Evolutionary conservation across 2,888 invertebrate species (phyloP), one percentile per base, ranked within the genome.

Genomic region (Ormyrus thymus): DNA sequence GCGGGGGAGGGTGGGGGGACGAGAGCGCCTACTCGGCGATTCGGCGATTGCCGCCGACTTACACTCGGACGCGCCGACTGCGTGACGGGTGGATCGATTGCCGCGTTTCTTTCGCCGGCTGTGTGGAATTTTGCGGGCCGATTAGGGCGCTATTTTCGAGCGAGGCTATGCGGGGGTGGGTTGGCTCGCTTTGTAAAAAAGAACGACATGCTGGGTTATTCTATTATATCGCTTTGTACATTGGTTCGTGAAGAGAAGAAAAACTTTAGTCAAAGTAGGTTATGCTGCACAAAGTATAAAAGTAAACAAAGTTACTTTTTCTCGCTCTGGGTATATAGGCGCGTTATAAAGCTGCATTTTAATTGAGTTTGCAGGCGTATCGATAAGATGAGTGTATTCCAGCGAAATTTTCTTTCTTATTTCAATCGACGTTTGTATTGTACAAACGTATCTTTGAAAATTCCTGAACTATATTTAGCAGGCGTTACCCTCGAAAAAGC

Each of bases 241-340:
- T 13, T 0, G 46, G n/a, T 13, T 43, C n/a, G 6, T 11, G 46
- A 46, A n/a, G 43, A 4, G n/a, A 68, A 11, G 6, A 69, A 53
- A 53, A 66, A 53, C 13, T 53, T 66, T 66, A 29, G 43, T 66
- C 11, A 45, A 66, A 66, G 43, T 66, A 66, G 66, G 66, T 66
- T 66, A 66, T 43, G 29, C 53, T 66, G n/a, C 7, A 66, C 48
- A 53, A 66, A 53, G 53, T 66, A 51, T 29, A 66, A 51, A 53
- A 53, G 43, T 51, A 53, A 66, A 66, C 66, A 66, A 53, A 66
- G 53, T 10, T 43, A 29, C 29, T 66, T 66, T 66, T 9, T 9
- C 43, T n/a, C n/a, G 9, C 53, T 43, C 5, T 11, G 11, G 29
- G 7, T 9, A 29, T 50, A 43, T 29, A 11, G 29, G 15, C 11